Conservation (phyloP, 2,113 vertebrate species). For the Daboia siamensis region DNA sequence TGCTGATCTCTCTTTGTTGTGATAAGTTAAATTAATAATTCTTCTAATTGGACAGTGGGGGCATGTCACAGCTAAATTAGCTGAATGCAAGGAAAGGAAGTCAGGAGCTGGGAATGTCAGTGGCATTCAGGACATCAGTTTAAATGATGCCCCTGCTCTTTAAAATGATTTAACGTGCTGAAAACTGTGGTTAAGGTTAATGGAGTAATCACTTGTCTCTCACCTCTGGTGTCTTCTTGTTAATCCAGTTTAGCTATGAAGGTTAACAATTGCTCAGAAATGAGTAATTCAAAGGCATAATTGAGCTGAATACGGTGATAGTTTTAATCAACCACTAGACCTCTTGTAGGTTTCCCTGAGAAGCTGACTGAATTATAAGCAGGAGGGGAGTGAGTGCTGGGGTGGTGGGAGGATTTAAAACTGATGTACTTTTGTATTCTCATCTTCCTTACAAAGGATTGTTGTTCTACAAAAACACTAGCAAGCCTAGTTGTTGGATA, state of each 20-base stretch:
- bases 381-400: conserved; percentile 12
- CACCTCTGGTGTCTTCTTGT: conserved; percentile 49
- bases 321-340: conserved; percentile 44
- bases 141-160: conserved; percentile 55
- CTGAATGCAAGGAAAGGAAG: conserved; percentile 15
- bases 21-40: background rate
- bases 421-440: background rate
- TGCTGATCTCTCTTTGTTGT: background rate
- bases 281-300: conserved; percentile 45
- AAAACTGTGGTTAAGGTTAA: conserved; percentile 55
- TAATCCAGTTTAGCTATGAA: conserved; percentile 56
- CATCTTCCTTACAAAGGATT: background rate
- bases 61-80: conserved; percentile 15
- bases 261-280: conserved; percentile 49
- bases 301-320: conserved; percentile 52
- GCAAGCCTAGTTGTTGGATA: background rate
- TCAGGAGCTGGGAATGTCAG: conserved; percentile 31
- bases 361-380: conserved; percentile 36
- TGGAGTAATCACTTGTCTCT: conserved; percentile 59
- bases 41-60: background rate
- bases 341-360: conserved; percentile 39
- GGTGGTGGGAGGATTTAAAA: conserved; percentile 32
- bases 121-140: conserved; percentile 53
- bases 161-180: conserved; percentile 40
- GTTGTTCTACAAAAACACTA: background rate